A percentile compares a stretch with the other conserved stretches of the same genome.
Evolutionary conservation across 2,797 vertebrate genomes (phyloP).

Genomic region (Microctenopoma steveboyesi): DNA sequence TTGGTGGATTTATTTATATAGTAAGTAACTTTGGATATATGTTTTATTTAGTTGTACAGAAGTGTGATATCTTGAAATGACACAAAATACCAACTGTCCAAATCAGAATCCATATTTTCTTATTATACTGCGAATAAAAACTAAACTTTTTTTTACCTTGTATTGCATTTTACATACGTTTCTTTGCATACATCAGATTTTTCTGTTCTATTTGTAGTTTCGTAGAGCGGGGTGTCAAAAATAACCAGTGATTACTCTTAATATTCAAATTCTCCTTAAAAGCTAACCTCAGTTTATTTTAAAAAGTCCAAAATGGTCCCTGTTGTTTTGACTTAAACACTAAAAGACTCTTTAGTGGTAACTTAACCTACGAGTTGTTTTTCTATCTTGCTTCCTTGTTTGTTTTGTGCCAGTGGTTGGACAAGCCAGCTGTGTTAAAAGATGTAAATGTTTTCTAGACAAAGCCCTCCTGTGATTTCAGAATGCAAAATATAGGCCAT

Average conservation of each 20-base stretch:
- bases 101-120: background rate
- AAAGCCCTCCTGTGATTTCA: conserved; percentile 75
- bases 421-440: conserved; percentile 82
- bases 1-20: conserved; percentile 34
- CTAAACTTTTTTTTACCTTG: too few relatives aligned
- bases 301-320: conserved; percentile 70
- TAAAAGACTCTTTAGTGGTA: conserved; percentile 84
- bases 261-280: conserved; percentile 71
- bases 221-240: conserved; percentile 45
- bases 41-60: background rate
- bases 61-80: background rate
- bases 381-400: conserved; percentile 73
- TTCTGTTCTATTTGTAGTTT: conserved; percentile 16
- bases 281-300: conserved; percentile 76
- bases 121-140: too few relatives aligned
- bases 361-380: conserved; percentile 75
- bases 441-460: conserved; percentile 83
- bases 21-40: background rate
- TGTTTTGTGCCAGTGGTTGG: conserved; percentile 78
- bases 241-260: conserved; percentile 53
- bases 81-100: background rate
- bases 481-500: conserved; percentile 81
- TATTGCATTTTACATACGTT: background rate
- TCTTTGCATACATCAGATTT: background rate
- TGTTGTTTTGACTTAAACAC: conserved; percentile 75